Conservation (phyloP, 1,140 invertebrate genomes). For the Magallana ariakensis region DNA sequence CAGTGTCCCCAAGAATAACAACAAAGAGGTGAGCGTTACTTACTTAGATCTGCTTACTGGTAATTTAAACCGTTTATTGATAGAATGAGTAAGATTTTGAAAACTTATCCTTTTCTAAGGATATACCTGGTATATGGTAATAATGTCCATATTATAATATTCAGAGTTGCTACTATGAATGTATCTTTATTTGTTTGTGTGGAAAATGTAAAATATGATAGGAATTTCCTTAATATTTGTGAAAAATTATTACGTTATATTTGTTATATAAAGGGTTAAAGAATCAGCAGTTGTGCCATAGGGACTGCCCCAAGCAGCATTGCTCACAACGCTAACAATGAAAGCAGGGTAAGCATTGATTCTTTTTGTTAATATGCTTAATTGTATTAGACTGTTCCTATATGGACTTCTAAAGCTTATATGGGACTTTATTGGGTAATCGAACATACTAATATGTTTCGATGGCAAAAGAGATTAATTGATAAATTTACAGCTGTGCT, state of each 20-base stretch:
- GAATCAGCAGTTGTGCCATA: no score
- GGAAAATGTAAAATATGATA: not conserved
- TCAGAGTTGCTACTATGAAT: not conserved
- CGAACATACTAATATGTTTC: not conserved
- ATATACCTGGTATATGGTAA: not conserved
- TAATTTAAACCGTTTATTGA: not conserved
- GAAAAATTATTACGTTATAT: not conserved
- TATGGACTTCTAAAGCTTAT: not conserved
- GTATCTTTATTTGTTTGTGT: not conserved
- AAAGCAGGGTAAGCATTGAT: no score
- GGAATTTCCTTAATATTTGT: not conserved
- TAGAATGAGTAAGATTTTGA: not conserved
- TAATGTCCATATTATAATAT: not conserved
- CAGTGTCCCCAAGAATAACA: not conserved
- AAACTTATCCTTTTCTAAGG: not conserved
- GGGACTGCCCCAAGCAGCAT: no score
- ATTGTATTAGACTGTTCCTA: no score
- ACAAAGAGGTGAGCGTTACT: constrained; percentile 2
- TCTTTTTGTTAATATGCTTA: no score
- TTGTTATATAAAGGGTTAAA: not conserved
- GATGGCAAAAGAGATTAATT: not conserved
- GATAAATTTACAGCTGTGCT: not conserved
- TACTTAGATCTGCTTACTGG: not conserved
- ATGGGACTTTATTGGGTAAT: not conserved
- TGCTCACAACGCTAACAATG: no score